Conservation (phyloP, 2,888 invertebrate genomes). For the Macroteleia sp. region DNA sequence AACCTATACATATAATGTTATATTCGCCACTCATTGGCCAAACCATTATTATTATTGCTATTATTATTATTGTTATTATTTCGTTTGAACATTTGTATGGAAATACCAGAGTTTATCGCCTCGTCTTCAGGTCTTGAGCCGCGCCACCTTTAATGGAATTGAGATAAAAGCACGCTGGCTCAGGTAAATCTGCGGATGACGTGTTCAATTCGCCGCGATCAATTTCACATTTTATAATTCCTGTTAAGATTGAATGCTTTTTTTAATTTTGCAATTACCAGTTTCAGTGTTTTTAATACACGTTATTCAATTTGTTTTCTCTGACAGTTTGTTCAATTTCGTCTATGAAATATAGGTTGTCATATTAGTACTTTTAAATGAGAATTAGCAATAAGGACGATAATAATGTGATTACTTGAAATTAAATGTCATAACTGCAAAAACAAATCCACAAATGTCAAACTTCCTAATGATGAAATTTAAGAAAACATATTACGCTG, state of each 20-base stretch:
- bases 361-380: no score
- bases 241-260: background rate
- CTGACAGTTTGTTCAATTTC: no score
- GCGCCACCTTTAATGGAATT: conserved; percentile 19
- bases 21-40: conserved; percentile 59
- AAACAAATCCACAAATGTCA: no score
- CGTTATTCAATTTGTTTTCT: no score
- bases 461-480: no score
- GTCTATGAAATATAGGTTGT: no score
- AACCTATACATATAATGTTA: conserved; percentile 59
- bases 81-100: conserved; percentile 47
- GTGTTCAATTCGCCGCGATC: background rate
- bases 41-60: conserved; percentile 50
- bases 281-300: background rate
- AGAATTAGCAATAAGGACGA: no score
- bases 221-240: background rate
- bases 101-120: conserved; percentile 33
- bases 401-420: no score
- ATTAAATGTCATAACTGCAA: no score
- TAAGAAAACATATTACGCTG: no score
- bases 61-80: conserved; percentile 40
- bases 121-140: conserved; percentile 2
- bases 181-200: background rate
- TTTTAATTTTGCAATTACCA: background rate
- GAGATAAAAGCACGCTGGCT: conserved; percentile 12